Evolutionary conservation across 2,797 vertebrate genomes (phyloP), one percentile per base, ranked within the genome.

Genomic region (Sebastes ruberrimus): DNA sequence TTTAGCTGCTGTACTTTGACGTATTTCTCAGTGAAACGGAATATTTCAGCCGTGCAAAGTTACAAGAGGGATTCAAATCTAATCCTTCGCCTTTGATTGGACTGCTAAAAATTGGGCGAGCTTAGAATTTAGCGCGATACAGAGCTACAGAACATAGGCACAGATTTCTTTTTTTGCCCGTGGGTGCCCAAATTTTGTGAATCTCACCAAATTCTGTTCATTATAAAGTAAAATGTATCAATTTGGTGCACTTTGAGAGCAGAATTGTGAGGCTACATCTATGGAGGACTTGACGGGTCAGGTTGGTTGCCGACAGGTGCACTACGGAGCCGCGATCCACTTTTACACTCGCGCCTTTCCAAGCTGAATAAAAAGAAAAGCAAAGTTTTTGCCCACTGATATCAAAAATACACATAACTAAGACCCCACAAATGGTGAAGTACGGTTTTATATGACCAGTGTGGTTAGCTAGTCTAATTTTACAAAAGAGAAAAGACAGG

Each of bases 91-190:
- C 49, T 52, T 52, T 52, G 46, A 52, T 52, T 52, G 20, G 49
- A 4, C 20, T 0, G 4, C 20, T 20, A n/a, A 0, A n/a, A 52
- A 52, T 8, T 20, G 20, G 7, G 0, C 0, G 4, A n/a, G 8
- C 0, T n/a, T 52, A 10, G 8, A 52, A 0, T n/a, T n/a, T 20
- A 52, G 49, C 20, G 8, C 49, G 3, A 52, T 9, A 52, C 46
- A 1, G 20, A n/a, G 42, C 42, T 46, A 46, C 16, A 46, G 42
- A 46, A 11, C 42, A 46, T 46, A 18, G 38, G 38, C 6, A 0
- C 2, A 0, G 38, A 46, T 46, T 46, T 46, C 0, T 46, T 7
- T 46, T 46, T 46, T 46, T 46, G 16, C 42, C 42, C 2, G 6
- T 18, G 16, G 42, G 16, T 46, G 42, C 42, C 16, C 42, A 46